Percentiles rank a stretch among this genome's conserved stretches.
Evolutionary conservation across 2,113 vertebrate genomes (phyloP).

Genomic region (Anseranas semipalmata): DNA sequence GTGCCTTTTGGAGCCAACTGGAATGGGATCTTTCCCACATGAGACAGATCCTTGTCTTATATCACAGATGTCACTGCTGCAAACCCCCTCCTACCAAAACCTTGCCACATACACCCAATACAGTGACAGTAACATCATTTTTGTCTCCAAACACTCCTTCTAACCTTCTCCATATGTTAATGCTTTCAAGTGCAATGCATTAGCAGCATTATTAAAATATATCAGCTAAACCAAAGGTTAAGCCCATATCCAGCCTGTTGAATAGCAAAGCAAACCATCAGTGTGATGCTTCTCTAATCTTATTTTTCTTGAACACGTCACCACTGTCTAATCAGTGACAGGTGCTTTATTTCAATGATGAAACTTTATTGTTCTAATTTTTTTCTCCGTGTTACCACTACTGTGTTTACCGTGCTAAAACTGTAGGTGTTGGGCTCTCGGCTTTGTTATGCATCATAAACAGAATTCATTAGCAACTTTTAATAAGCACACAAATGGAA

Average conservation of each 20-base stretch:
- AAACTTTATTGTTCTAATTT: background rate
- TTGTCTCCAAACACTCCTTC: background rate
- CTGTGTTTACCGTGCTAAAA: background rate
- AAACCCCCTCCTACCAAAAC: background rate
- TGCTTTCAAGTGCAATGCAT: background rate
- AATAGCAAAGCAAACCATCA: background rate
- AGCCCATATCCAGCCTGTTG: background rate
- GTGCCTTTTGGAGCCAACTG: no score
- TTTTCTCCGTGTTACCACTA: accelerated
- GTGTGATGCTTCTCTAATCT: background rate
- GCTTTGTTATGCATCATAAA: background rate
- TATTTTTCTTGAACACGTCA: background rate
- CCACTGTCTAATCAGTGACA: background rate
- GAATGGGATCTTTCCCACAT: no score
- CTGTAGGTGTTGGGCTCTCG: background rate
- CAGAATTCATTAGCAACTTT: background rate
- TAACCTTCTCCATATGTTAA: background rate
- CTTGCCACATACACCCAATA: background rate
- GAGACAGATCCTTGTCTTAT: no score
- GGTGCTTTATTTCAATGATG: background rate
- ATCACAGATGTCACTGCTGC: background rate
- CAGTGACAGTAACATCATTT: background rate
- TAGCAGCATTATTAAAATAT: background rate
- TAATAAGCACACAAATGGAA: background rate
- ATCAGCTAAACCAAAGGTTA: background rate